Evolutionary conservation across 2,113 vertebrate genomes (phyloP), one percentile per base, ranked within the genome.

Genomic region (Panthera leo): DNA sequence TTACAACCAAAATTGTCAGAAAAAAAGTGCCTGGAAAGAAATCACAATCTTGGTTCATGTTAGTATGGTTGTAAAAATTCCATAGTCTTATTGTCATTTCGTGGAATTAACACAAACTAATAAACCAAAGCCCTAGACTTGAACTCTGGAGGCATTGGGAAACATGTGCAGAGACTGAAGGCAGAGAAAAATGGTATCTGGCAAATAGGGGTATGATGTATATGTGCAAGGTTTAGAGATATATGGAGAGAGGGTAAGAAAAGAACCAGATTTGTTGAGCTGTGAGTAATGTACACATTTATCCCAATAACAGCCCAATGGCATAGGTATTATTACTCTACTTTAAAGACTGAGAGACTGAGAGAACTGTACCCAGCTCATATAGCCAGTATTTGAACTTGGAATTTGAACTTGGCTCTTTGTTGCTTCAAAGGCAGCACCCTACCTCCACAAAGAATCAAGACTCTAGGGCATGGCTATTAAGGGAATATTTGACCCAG

Each of bases 71-170:
- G 97, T 97, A 93, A 95, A 97, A 97, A 97, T 75, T 85, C 89
- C 70, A 94, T 42, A 70, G 25, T 87, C 65, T 86, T 97, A 85
- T 85, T 97, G 89, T 86, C 86, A 93, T 97, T 96, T 95, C 97
- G 96, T 97, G 31, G 15, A 27, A 95, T 36, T 97, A 85, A 94
- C 92, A 97, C 67, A 97, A 91, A 95, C 97, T 95, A 97, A 97
- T 96, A 97, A 89, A 96, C 91, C 95, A 95, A 68, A 42, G 85
- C n/a, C 39, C 73, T 39, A 51, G 63, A 39, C 91, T 73, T 71
- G 48, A 95, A 96, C 7, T 63, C 58, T 73, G 53, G 93, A 95
- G 34, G 58, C 71, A 80, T 0, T 75, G 55, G 31, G 5, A n/a
- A 95, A 93, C 68, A 89, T 70, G 68, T 19, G 5, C 6, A 70